Percentiles rank a stretch among this genome's conserved stretches.
These are phyloP conservation scores for Selene dorsalis DNA, from an alignment of 2,797 vertebrate species.

Conservation along the genomic window DNA sequence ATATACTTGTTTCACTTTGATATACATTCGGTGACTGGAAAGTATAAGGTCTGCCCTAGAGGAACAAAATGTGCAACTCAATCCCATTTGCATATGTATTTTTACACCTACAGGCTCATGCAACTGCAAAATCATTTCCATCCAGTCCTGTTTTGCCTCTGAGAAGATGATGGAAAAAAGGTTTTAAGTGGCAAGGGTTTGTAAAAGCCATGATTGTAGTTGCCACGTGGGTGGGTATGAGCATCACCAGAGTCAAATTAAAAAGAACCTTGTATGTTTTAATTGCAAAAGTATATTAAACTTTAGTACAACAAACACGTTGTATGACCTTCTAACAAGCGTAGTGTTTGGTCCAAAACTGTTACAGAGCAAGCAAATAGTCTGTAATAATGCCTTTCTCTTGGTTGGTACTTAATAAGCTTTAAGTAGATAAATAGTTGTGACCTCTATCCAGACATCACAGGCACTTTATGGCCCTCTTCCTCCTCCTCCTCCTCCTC, in stretches of 20 bases:
- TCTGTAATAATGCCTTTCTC: slow-evolving; percentile 49
- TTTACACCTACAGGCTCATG: slow-evolving; percentile 7
- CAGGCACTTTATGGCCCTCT: slow-evolving; percentile 12
- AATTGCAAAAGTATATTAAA: slow-evolving; percentile 6
- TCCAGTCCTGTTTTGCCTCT: background rate
- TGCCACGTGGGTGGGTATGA: background rate
- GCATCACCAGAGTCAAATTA: background rate
- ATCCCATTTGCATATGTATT: slow-evolving; percentile 12
- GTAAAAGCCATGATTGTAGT: slow-evolving; percentile 1
- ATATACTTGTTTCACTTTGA: slow-evolving; percentile 32
- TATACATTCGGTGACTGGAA: slow-evolving; percentile 24
- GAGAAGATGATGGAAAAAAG: background rate
- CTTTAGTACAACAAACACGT: background rate
- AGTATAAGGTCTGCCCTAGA: slow-evolving; percentile 17
- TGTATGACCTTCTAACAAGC: slow-evolving; percentile 1
- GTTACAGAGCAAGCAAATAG: slow-evolving; percentile 15
- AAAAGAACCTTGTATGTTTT: slow-evolving; percentile 1
- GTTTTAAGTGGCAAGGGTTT: background rate
- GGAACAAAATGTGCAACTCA: slow-evolving; percentile 12
- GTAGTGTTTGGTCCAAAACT: slow-evolving; percentile 16
- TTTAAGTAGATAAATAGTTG: slow-evolving; percentile 50
- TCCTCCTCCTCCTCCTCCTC: no score
- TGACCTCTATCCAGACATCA: slow-evolving; percentile 57
- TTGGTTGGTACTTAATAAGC: slow-evolving; percentile 64
- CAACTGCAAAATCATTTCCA: slow-evolving; percentile 4